Evolutionary conservation across 1,140 invertebrate genomes (phyloP).

Genomic region (Zaprionus nigranus): DNA sequence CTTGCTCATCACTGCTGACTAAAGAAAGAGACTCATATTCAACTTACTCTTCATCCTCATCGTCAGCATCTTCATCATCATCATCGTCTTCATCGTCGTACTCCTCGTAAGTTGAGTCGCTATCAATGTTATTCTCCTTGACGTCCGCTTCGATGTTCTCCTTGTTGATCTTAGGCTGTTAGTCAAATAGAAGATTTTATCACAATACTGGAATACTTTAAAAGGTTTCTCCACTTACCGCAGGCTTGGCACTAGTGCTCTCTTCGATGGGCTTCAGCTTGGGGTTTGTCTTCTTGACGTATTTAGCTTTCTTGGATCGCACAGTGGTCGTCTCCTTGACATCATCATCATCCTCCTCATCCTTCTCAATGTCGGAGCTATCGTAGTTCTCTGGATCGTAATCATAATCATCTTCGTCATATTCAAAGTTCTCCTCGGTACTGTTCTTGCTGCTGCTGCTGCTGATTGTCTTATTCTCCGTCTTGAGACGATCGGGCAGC

Average conservation of each 20-base stretch:
- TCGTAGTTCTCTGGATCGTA: constrained; percentile 55
- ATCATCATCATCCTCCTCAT: constrained; percentile 49
- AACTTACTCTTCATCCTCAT: constrained; percentile 56
- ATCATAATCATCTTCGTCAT: constrained; percentile 57
- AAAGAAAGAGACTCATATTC: neutral
- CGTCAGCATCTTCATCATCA: constrained; percentile 61
- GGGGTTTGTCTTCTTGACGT: constrained; percentile 42
- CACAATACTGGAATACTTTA: neutral
- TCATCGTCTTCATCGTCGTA: constrained; percentile 67
- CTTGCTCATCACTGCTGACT: neutral
- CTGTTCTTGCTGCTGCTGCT: constrained; percentile 44
- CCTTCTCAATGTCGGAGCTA: constrained; percentile 27
- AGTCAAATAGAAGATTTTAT: neutral
- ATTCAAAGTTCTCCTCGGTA: constrained; percentile 60
- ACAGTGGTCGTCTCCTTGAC: constrained; percentile 51
- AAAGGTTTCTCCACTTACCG: constrained; percentile 35
- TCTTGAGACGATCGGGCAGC: constrained; percentile 60
- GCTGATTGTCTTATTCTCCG: constrained; percentile 39
- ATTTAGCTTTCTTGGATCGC: constrained; percentile 54
- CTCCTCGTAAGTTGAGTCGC: constrained; percentile 63
- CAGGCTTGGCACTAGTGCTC: constrained; percentile 41
- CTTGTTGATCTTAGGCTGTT: constrained; percentile 51
- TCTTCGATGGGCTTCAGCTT: constrained; percentile 70
- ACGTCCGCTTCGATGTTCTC: constrained; percentile 12
- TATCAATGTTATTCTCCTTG: constrained; percentile 66